phyloP scores from a whole-genome alignment of 2,797 vertebrate genomes.

The Valencia hispanica region DNA sequence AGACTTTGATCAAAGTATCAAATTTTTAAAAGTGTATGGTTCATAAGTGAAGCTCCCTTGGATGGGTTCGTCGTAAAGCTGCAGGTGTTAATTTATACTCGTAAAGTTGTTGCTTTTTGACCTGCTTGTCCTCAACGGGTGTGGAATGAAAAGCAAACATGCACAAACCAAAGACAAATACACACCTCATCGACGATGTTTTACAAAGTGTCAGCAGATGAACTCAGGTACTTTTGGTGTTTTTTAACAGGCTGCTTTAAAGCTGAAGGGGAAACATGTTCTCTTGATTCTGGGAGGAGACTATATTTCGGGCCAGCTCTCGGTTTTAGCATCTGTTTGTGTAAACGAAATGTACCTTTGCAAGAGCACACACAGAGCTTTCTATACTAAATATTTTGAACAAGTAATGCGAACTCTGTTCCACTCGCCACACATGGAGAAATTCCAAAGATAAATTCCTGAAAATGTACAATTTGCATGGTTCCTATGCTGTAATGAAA shows the following conservation, averaged over 20 bases:
- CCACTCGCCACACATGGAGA: background rate
- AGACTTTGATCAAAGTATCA: conserved; percentile 57
- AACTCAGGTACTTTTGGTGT: conserved; percentile 47
- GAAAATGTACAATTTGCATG: background rate
- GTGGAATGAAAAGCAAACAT: conserved; percentile 49
- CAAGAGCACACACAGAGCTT: background rate
- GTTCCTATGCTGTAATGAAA: background rate
- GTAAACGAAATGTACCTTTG: background rate
- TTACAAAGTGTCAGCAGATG: conserved; percentile 50
- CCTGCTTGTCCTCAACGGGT: conserved; percentile 34
- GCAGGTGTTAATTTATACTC: conserved; percentile 58
- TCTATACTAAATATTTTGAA: background rate
- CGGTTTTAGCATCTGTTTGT: background rate
- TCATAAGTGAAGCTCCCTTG: conserved; percentile 35
- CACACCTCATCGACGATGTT: conserved; percentile 39
- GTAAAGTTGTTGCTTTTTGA: conserved; percentile 53
- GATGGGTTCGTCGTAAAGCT: conserved; percentile 44
- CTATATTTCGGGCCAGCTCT: conserved; percentile 17
- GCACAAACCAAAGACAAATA: conserved; percentile 64
- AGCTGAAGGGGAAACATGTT: conserved; percentile 28
- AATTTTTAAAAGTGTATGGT: conserved; percentile 54
- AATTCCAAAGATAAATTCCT: background rate
- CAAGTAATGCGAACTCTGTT: background rate
- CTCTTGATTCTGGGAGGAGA: conserved; percentile 5
- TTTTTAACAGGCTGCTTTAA: conserved; percentile 45